A percentile compares a stretch with the other conserved stretches of the same genome.
These are phyloP conservation scores for Pyrocoelia pectoralis DNA, from an alignment of 2,888 invertebrate genomes.

Conservation along the genomic window DNA sequence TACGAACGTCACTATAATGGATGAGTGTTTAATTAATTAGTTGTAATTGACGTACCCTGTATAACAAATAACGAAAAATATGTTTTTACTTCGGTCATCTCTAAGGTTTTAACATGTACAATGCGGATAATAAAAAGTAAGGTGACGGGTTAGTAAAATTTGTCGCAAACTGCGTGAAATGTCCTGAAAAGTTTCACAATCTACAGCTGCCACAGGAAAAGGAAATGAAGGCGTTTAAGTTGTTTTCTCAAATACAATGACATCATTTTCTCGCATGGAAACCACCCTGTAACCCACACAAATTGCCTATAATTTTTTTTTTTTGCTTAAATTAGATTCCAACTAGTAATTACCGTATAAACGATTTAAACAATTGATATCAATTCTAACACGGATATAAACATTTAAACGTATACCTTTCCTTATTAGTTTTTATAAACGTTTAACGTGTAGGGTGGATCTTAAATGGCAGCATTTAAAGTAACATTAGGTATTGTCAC, in stretches of 20 bases:
- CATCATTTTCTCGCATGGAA: slow-evolving; percentile 15
- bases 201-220: slow-evolving; percentile 10
- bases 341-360: slow-evolving; percentile 16
- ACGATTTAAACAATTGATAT: slow-evolving; percentile 5
- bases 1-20: no score
- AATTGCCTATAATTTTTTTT: slow-evolving; percentile 17
- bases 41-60: no score
- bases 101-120: no score
- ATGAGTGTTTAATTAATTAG: no score
- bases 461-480: neutral
- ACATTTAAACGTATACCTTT: neutral
- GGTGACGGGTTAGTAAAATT: no score
- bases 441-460: neutral
- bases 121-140: no score
- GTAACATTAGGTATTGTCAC: neutral
- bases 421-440: neutral
- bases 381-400: slow-evolving; percentile 26
- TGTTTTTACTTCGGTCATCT: no score
- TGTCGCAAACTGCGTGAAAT: no score
- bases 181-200: neutral
- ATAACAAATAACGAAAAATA: no score
- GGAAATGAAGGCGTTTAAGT: slow-evolving; percentile 17
- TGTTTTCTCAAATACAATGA: slow-evolving; percentile 19
- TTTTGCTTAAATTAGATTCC: slow-evolving; percentile 21
- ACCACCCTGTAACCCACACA: slow-evolving; percentile 11